Evolutionary conservation across 1,140 invertebrate genomes (phyloP).

Genomic region (Semibalanus balanoides): DNA sequence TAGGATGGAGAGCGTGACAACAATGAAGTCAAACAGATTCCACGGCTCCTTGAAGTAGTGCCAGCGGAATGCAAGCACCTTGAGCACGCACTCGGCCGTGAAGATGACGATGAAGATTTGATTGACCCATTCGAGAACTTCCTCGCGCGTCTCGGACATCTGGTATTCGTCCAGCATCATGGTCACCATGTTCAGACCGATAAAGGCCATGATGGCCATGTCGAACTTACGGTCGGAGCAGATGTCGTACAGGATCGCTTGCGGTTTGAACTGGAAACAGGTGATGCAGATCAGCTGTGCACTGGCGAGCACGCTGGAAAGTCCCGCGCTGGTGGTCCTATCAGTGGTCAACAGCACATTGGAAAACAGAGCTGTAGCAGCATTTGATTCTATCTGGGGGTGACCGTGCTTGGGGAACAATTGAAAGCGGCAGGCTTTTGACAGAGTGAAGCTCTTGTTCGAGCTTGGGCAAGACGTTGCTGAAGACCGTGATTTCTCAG

Average conservation of each 20-base stretch:
- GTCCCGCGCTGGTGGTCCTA: too few species aligned
- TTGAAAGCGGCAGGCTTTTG: too few species aligned
- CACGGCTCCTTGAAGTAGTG: conserved; percentile 98
- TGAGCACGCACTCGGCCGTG: conserved; percentile 90
- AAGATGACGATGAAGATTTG: conserved; percentile 97
- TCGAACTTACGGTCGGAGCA: conserved; percentile 98
- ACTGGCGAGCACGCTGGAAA: too few species aligned
- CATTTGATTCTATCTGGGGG: too few species aligned
- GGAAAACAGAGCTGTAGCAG: too few species aligned
- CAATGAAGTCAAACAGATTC: conserved; percentile 98
- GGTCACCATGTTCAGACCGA: conserved; percentile 94
- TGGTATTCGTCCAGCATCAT: conserved; percentile 96
- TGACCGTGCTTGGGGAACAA: too few species aligned
- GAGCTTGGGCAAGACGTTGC: too few species aligned
- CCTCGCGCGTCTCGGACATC: conserved; percentile 63
- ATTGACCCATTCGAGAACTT: conserved; percentile 78
- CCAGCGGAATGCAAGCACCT: conserved; percentile 90
- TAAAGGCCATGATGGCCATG: conserved; percentile 98
- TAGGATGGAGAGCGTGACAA: conserved; percentile 95
- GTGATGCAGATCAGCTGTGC: too few species aligned
- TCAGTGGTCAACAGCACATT: too few species aligned
- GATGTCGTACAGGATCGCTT: conserved; percentile 91
- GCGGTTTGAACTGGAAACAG: conserved; percentile 66
- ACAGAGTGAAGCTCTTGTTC: too few species aligned
- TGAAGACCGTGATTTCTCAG: too few species aligned